Evolutionary conservation across 2,113 vertebrate species (phyloP).

Genomic region (Corythoichthys intestinalis): DNA sequence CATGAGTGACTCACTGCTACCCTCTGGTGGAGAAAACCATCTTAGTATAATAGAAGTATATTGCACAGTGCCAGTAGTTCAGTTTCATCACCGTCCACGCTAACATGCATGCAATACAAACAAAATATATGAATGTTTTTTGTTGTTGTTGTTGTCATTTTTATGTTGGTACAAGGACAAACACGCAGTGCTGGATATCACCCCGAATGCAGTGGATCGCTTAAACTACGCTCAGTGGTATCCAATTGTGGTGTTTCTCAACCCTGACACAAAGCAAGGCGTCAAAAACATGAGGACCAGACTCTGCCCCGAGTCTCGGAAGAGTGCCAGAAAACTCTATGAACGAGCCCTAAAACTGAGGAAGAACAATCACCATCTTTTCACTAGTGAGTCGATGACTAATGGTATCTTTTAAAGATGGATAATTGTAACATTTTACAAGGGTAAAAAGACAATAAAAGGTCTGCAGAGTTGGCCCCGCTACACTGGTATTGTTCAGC

Average conservation of each 20-base stretch:
- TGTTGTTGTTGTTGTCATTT: neutral
- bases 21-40: conserved; percentile 40
- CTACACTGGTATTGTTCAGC: conserved; percentile 20
- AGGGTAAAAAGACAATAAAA: conserved; percentile 12
- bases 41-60: neutral
- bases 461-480: conserved; percentile 4
- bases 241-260: conserved; percentile 96
- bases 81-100: neutral
- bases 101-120: neutral
- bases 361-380: conserved; percentile 98
- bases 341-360: conserved; percentile 94
- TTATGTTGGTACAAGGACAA: conserved; percentile 78
- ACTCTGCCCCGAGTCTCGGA: conserved; percentile 90
- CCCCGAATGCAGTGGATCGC: conserved; percentile 97
- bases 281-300: conserved; percentile 96
- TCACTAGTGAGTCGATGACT: conserved; percentile 82
- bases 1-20: conserved; percentile 48
- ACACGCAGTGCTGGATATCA: conserved; percentile 95
- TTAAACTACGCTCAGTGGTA: conserved; percentile 99
- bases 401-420: neutral
- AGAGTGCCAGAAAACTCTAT: conserved; percentile 92
- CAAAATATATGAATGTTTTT: neutral
- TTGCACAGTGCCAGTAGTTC: neutral
- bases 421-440: conserved; percentile 8
- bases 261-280: conserved; percentile 95